phyloP scores from a whole-genome alignment of 2,797 vertebrate genomes.

The Thamnophis elegans region DNA sequence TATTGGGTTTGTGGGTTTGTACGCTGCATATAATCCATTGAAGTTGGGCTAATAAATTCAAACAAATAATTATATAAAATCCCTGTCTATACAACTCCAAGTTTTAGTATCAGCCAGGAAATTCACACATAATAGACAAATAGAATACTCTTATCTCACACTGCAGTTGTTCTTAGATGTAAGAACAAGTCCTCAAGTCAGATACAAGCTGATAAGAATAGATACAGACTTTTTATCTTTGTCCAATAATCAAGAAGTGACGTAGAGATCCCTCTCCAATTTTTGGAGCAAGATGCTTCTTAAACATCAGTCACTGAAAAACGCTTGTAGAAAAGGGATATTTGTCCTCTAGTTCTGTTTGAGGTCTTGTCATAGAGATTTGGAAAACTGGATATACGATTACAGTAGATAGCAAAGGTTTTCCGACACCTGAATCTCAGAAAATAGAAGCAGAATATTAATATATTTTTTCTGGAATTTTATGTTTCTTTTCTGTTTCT shows the following conservation, averaged over 20 bases:
- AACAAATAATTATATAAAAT: background rate
- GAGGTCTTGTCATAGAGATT: background rate
- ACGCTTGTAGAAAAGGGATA: background rate
- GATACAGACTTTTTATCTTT: background rate
- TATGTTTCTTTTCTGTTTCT: background rate
- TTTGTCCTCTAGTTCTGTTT: background rate
- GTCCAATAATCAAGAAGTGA: background rate
- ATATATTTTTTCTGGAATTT: background rate
- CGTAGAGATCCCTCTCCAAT: background rate
- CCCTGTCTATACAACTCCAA: background rate
- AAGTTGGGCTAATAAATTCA: background rate
- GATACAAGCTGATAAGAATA: background rate
- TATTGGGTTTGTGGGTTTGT: background rate
- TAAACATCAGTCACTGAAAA: background rate
- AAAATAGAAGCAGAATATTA: background rate
- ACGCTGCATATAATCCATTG: background rate
- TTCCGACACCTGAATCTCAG: background rate
- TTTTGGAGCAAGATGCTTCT: background rate
- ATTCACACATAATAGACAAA: background rate
- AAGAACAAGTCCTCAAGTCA: background rate
- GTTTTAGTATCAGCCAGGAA: background rate
- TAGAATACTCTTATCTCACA: background rate
- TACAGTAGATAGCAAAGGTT: background rate
- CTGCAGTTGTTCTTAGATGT: background rate
- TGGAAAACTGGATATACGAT: background rate